Conservation (phyloP, 2,113 vertebrate genomes). For the Addax nasomaculatus region DNA sequence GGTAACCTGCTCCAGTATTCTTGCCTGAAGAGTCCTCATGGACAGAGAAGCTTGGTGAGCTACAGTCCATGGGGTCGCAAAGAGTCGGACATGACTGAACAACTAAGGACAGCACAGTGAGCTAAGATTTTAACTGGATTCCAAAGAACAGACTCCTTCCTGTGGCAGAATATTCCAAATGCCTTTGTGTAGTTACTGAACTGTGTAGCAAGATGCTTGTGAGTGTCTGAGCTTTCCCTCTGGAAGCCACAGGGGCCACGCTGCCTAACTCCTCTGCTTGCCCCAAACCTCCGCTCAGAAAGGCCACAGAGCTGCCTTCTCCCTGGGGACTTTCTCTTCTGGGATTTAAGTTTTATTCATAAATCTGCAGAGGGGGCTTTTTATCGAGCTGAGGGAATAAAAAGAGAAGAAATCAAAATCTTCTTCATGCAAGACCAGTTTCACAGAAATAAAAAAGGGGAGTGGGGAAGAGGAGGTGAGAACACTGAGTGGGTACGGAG, state of each 20-base stretch:
- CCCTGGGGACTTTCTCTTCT: constrained; percentile 41
- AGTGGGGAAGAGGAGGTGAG: neutral
- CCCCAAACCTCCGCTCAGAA: too few relatives aligned
- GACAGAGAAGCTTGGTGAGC: neutral
- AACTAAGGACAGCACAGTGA: neutral
- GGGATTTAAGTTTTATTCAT: constrained; percentile 20
- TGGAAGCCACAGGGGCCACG: neutral
- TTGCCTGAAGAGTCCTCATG: neutral
- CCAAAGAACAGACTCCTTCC: neutral
- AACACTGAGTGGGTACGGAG: neutral
- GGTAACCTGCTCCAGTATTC: neutral
- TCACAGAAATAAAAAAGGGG: neutral
- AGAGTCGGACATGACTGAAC: neutral
- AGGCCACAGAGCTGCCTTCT: neutral
- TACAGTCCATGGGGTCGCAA: neutral
- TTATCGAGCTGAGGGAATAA: neutral
- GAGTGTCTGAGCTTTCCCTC: neutral
- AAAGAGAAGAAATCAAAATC: neutral
- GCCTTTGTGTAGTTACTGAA: neutral
- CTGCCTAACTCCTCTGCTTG: too few relatives aligned
- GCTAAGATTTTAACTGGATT: neutral
- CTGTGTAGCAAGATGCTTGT: neutral
- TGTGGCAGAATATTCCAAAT: neutral
- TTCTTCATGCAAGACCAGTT: neutral
- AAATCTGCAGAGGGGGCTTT: neutral